These are phyloP conservation scores for Eremophila alpestris DNA, from an alignment of 2,797 vertebrate genomes.

Conservation along the genomic window DNA sequence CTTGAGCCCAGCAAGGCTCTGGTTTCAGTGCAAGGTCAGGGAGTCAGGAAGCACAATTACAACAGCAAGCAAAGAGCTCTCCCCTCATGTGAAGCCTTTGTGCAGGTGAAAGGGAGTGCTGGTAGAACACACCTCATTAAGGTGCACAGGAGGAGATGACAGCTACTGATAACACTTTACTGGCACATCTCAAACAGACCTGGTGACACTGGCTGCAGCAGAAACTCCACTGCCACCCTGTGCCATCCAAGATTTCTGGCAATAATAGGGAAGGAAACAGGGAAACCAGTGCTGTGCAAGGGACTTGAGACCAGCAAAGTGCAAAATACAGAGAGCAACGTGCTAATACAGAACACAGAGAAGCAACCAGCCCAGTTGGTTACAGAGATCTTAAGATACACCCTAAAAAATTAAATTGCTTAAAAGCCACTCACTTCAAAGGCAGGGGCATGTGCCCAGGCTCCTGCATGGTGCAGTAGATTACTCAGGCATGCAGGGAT, in stretches of 20 bases:
- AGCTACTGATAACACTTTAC: accelerated
- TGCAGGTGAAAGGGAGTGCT: neutral
- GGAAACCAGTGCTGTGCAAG: neutral
- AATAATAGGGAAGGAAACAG: neutral
- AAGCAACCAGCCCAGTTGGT: neutral
- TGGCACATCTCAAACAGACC: neutral
- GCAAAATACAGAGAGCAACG: neutral
- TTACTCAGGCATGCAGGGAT: neutral
- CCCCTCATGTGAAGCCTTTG: neutral
- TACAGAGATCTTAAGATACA: neutral
- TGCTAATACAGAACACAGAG: accelerated
- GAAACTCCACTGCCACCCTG: neutral
- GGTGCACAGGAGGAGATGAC: neutral
- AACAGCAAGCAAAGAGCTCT: neutral
- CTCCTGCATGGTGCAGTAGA: accelerated
- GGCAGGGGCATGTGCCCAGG: neutral
- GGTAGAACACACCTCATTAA: neutral
- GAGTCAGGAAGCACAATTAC: neutral
- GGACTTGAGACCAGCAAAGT: neutral
- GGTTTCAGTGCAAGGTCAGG: neutral
- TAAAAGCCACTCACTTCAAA: neutral
- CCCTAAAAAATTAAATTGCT: neutral
- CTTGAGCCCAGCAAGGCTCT: neutral
- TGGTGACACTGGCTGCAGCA: neutral
- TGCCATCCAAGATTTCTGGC: neutral